phyloP scores from a whole-genome alignment of 2,888 invertebrate species.

The Falcaria lacertinaria region DNA sequence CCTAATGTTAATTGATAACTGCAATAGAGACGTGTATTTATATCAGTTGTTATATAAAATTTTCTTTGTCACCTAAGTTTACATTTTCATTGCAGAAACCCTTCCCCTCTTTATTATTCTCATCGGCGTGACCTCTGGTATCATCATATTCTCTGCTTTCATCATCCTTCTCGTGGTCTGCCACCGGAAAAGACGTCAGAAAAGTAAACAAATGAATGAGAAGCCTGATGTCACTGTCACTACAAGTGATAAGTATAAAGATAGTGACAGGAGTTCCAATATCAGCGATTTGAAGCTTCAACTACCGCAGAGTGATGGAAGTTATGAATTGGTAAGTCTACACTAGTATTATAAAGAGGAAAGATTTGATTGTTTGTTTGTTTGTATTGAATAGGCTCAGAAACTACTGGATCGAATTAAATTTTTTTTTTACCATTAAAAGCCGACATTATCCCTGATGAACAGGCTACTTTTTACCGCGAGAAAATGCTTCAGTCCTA shows the following conservation, averaged over 20 bases:
- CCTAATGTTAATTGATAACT: too few relatives aligned
- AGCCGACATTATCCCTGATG: too few relatives aligned
- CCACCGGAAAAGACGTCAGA: slow-evolving; percentile 81
- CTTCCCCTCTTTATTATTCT: slow-evolving; percentile 90
- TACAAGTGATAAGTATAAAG: slow-evolving; percentile 77
- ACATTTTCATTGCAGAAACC: slow-evolving; percentile 76
- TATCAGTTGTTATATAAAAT: too few relatives aligned
- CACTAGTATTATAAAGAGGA: too few relatives aligned
- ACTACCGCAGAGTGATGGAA: slow-evolving; percentile 89
- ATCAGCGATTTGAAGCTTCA: slow-evolving; percentile 95
- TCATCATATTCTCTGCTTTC: slow-evolving; percentile 90
- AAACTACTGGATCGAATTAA: too few relatives aligned
- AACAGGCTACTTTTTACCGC: too few relatives aligned
- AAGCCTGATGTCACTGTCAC: slow-evolving; percentile 80
- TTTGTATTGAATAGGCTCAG: too few relatives aligned
- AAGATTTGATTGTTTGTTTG: too few relatives aligned
- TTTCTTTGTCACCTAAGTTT: too few relatives aligned
- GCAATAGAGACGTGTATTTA: too few relatives aligned
- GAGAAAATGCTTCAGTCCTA: too few relatives aligned
- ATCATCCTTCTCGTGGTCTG: slow-evolving; percentile 90
- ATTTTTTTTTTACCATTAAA: too few relatives aligned
- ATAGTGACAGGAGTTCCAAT: slow-evolving; percentile 94
- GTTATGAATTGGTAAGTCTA: slow-evolving; percentile 86
- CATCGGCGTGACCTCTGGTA: slow-evolving; percentile 90
- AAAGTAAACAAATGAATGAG: slow-evolving; percentile 64